Evolutionary conservation across 2,888 invertebrate species (phyloP), one percentile per base, ranked within the genome.

Genomic region (Leucoma salicis): DNA sequence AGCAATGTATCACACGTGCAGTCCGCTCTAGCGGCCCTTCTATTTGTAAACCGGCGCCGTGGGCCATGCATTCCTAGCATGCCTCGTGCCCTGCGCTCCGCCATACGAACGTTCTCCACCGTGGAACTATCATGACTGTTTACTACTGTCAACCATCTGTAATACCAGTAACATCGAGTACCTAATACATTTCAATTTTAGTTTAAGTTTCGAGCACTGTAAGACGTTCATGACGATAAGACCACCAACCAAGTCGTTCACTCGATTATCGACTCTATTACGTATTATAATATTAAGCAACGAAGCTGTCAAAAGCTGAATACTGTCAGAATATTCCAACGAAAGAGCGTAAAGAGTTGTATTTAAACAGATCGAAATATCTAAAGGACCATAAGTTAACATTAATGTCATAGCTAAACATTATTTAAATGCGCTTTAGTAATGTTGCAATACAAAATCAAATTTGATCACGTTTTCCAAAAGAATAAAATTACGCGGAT

Each of bases 41-140:
- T 88, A 87, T 87, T 86, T 87, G 88, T 88, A 85, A 86, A 83
- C 85, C 80, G 86, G 87, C 86, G 86, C 83, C 84, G 84, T 80
- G 82, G 84, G 85, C 84, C 81, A 77, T 76, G 74, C 88, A 88
- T 88, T 87, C 88, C 85, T 69, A 64, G 77, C 86, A 67, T 81
- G 81, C 80, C 82, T 78, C 78, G 78, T 71, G 82, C 82, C 75
- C 74, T 75, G 74, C 72, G 73, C 77, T 55, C 71, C 68, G 65
- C 73, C 66, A 59, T 67, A 66, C 66, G 58, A 52, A 43, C 63
- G 57, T 53, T 61, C 53, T 57, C 60, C 69, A 52, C 60, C 54
- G 55, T 54, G 54, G 55, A 54, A 57, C 65, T 65, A 70, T 59
- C 61, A 53, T 58, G 61, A 66, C 63, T 57, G 54, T 53, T 55